Evolutionary conservation across 1,140 invertebrate species (phyloP), one percentile per base, ranked within the genome.

Genomic region (Brachionus calyciflorus): DNA sequence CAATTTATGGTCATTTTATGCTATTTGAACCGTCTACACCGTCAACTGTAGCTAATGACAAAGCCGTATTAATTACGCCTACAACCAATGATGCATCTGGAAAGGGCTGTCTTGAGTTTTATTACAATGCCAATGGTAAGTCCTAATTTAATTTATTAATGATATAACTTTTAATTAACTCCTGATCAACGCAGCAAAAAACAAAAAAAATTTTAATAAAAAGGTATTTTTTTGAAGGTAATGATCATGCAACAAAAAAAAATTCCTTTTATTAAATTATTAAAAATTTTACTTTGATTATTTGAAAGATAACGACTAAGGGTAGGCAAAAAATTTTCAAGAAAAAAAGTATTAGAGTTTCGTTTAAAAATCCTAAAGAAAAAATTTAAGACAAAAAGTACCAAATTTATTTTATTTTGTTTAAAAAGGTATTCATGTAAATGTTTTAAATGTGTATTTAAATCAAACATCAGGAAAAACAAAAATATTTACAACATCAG

Each of bases 31-130:
- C 65, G 26, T 33, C 44, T 49, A n/a, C 44, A 33, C 46, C 65
- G 10, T 21, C 40, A n/a, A 70, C 24, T 14, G 26, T 44, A 26
- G 41, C 26, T 21, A 28, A 28, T 33, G 48, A 49, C 19, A 49
- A 49, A 49, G 44, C 65, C 12, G 12, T 49, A 49, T 30, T 70
- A 49, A 70, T 70, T 12, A 49, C 44, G 17, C 65, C 65, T 33
- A 33, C 28, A 49, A 12, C 4, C 10, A 65, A 19, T 60, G 40
- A 46, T 14, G 19, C 63, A 19, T 30, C 65, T 19, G 28, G 44
- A 30, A 70, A 46, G 33, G 60, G 60, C 24, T 65, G 60, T 49
- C 17, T 70, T 10, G 86, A 88, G 78, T 90, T 91, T 79, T 90
- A 89, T 85, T 91, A 90, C 21, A 65, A 65, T 26, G 60, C 60